Evolutionary conservation across 2,797 vertebrate genomes (phyloP).

Genomic region (Phrynocephalus vlangalii): DNA sequence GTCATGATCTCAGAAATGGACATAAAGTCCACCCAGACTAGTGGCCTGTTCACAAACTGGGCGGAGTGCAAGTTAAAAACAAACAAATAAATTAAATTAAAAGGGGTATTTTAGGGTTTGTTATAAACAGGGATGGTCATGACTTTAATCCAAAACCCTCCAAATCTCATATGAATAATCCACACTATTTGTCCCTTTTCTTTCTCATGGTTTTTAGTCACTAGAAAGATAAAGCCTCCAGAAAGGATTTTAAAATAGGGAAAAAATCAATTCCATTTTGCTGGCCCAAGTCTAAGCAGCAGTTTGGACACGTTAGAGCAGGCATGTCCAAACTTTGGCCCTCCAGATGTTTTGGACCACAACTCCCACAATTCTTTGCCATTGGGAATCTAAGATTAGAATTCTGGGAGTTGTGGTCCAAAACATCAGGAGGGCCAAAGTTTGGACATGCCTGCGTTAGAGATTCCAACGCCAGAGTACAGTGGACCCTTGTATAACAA

Average conservation of each 20-base stretch:
- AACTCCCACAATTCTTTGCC: too few relatives aligned
- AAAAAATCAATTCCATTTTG: background rate
- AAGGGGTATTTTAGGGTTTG: background rate
- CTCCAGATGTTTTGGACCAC: too few relatives aligned
- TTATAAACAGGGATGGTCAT: background rate
- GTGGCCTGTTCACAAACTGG: too few relatives aligned
- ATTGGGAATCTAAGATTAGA: too few relatives aligned
- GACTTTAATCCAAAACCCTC: background rate
- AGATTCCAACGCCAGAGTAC: background rate
- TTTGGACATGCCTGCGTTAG: too few relatives aligned
- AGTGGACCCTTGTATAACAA: too few relatives aligned
- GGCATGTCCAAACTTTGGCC: too few relatives aligned
- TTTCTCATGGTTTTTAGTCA: background rate
- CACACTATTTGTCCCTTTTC: background rate
- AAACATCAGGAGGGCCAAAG: too few relatives aligned
- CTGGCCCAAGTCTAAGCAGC: background rate
- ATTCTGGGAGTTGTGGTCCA: too few relatives aligned
- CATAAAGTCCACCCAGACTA: background rate
- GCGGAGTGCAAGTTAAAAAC: too few relatives aligned
- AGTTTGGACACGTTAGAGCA: background rate
- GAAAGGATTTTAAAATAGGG: background rate
- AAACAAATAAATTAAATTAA: too few relatives aligned
- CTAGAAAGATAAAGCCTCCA: background rate
- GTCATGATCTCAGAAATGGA: background rate
- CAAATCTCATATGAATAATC: background rate